Conservation (phyloP, 2,797 vertebrate species). For the Notolabrus celidotus region DNA sequence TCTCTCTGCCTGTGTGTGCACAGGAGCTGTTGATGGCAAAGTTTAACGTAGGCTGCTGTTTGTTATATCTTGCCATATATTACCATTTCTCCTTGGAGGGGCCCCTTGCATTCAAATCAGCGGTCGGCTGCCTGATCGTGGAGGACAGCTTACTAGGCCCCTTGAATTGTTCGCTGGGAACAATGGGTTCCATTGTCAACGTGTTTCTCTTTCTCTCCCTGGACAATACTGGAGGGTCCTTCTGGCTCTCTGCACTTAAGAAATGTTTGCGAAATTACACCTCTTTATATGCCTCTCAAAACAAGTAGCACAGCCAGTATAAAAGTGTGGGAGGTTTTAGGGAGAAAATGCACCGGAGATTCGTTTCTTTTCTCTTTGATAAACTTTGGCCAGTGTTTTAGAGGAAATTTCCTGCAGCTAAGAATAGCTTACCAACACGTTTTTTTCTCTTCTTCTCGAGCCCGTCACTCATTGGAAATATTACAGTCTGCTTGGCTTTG, state of each 20-base stretch:
- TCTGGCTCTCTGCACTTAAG: conserved; percentile 88
- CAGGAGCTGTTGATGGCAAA: conserved; percentile 18
- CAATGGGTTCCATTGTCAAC: conserved; percentile 90
- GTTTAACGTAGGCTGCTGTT: conserved; percentile 62
- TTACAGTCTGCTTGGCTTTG: background rate
- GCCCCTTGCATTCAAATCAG: conserved; percentile 92
- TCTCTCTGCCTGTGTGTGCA: conserved; percentile 1
- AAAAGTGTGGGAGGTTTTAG: conserved; percentile 78
- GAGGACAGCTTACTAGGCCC: conserved; percentile 91
- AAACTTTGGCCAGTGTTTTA: conserved; percentile 47
- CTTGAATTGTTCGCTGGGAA: conserved; percentile 84
- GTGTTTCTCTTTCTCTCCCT: conserved; percentile 90
- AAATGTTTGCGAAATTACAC: conserved; percentile 96
- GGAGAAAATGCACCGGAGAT: conserved; percentile 46
- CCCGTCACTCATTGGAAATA: background rate
- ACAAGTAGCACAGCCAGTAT: conserved; percentile 82
- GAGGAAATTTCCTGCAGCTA: conserved; percentile 34
- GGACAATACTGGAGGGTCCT: conserved; percentile 88
- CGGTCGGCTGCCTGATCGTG: conserved; percentile 88
- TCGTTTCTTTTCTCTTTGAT: conserved; percentile 53
- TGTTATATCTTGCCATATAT: conserved; percentile 79
- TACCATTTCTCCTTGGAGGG: conserved; percentile 88
- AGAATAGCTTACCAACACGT: conserved; percentile 10
- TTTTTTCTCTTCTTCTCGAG: background rate
- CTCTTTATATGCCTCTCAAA: conserved; percentile 87